Percentiles rank a stretch among this genome's conserved stretches.
phyloP scores from a whole-genome alignment of 2,113 vertebrate genomes.

The Bostrychus sinensis region DNA sequence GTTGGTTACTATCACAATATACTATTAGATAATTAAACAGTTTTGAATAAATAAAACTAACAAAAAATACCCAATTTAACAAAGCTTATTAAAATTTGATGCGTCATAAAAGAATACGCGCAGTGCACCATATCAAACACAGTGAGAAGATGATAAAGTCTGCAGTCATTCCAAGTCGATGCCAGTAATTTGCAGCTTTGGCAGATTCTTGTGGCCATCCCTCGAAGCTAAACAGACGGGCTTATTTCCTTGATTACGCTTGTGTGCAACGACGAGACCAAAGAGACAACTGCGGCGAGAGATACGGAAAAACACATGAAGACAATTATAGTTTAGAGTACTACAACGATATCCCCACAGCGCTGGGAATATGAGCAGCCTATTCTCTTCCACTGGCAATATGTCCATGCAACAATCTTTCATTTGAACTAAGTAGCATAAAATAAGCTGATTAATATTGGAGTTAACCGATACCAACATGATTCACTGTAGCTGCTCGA shows the following conservation, averaged over 20 bases:
- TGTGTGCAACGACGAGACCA: constrained; percentile 36
- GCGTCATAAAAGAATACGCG: constrained; percentile 2
- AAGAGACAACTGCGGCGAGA: constrained; percentile 52
- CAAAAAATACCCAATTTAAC: too few species aligned
- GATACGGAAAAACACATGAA: constrained; percentile 72
- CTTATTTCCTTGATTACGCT: constrained; percentile 48
- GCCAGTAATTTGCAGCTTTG: constrained; percentile 18
- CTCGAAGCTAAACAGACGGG: constrained; percentile 45
- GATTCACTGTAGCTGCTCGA: constrained; percentile 11
- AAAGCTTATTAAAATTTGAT: too few species aligned
- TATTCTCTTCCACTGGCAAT: constrained; percentile 44
- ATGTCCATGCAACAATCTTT: constrained; percentile 24
- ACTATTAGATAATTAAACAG: too few species aligned
- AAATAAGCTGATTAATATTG: not conserved
- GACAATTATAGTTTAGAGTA: constrained; percentile 50
- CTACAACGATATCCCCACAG: constrained; percentile 59
- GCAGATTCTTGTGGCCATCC: constrained; percentile 21
- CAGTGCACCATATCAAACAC: constrained; percentile 3
- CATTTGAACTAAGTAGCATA: constrained; percentile 19
- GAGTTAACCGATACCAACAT: constrained; percentile 16
- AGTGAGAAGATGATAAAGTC: constrained; percentile 5
- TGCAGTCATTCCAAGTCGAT: not conserved
- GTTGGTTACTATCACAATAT: too few species aligned
- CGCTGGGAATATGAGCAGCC: constrained; percentile 48
- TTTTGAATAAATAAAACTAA: too few species aligned